Evolutionary conservation across 1,140 invertebrate species (phyloP).

Genomic region (Apis laboriosa): DNA sequence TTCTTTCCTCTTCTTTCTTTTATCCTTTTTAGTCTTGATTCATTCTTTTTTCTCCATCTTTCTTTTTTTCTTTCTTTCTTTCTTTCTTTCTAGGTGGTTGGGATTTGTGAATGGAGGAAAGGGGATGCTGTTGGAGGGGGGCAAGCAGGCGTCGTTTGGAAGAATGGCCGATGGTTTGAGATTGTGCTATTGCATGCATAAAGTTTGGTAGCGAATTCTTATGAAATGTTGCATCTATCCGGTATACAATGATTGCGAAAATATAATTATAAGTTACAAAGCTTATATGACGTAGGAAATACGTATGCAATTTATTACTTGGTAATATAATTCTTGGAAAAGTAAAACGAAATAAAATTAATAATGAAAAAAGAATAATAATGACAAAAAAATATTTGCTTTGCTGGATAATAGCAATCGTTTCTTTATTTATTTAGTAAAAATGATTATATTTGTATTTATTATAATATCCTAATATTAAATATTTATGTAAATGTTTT

Average conservation of each 20-base stretch:
- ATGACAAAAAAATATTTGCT: background rate
- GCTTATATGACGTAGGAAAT: background rate
- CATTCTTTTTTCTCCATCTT: background rate
- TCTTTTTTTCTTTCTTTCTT: background rate
- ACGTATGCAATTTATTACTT: background rate
- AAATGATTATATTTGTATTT: background rate
- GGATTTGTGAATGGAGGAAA: slow-evolving; percentile 1
- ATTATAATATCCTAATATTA: no score
- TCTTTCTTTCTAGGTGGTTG: background rate
- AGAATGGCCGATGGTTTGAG: background rate
- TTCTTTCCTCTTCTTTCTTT: background rate
- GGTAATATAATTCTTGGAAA: background rate
- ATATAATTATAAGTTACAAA: background rate
- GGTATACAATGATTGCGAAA: background rate
- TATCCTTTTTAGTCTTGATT: no score
- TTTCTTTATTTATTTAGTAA: background rate
- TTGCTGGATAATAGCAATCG: background rate
- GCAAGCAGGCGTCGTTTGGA: background rate
- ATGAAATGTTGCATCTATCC: background rate
- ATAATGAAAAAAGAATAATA: no score
- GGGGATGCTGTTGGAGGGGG: background rate
- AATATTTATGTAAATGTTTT: no score
- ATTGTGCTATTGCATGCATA: background rate
- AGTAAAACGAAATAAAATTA: no score
- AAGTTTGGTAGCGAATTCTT: background rate